A percentile compares a stretch with the other conserved stretches of the same genome.
These are phyloP conservation scores for Neosalanx taihuensis DNA, from an alignment of 2,797 vertebrate genomes.

Conservation along the genomic window DNA sequence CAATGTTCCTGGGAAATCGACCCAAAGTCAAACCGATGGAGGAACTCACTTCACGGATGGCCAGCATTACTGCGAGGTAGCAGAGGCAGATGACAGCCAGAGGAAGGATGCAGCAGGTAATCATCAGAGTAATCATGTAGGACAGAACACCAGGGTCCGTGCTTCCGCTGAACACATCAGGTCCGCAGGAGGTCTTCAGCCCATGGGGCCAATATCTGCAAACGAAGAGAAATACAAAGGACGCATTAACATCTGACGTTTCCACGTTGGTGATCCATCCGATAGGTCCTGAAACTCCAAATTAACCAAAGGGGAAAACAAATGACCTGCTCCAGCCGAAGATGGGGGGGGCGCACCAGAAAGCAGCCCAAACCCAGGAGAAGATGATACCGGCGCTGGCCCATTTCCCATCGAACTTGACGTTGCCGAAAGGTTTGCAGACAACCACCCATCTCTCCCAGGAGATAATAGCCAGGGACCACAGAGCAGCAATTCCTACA, in stretches of 20 bases:
- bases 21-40: no score
- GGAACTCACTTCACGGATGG: slow-evolving; percentile 79
- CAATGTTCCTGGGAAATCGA: no score
- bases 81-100: slow-evolving; percentile 80
- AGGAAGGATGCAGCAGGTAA: slow-evolving; percentile 80
- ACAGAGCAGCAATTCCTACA: slow-evolving; percentile 82
- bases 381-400: slow-evolving; percentile 78
- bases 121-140: slow-evolving; percentile 84
- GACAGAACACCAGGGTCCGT: slow-evolving; percentile 81
- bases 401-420: slow-evolving; percentile 85
- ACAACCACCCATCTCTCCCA: slow-evolving; percentile 92
- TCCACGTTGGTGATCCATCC: background rate
- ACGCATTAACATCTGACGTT: background rate
- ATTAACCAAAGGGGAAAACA: background rate
- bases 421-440: slow-evolving; percentile 89
- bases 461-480: slow-evolving; percentile 87
- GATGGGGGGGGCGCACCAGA: slow-evolving; percentile 80
- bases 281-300: background rate
- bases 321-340: slow-evolving; percentile 90
- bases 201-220: slow-evolving; percentile 88
- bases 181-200: slow-evolving; percentile 89
- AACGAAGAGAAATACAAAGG: background rate
- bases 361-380: slow-evolving; percentile 78
- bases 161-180: slow-evolving; percentile 88
- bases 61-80: slow-evolving; percentile 84